A percentile compares a stretch with the other conserved stretches of the same genome.
These are phyloP conservation scores for Cochlearius cochlearius DNA, from an alignment of 2,113 vertebrate species.

Conservation along the genomic window DNA sequence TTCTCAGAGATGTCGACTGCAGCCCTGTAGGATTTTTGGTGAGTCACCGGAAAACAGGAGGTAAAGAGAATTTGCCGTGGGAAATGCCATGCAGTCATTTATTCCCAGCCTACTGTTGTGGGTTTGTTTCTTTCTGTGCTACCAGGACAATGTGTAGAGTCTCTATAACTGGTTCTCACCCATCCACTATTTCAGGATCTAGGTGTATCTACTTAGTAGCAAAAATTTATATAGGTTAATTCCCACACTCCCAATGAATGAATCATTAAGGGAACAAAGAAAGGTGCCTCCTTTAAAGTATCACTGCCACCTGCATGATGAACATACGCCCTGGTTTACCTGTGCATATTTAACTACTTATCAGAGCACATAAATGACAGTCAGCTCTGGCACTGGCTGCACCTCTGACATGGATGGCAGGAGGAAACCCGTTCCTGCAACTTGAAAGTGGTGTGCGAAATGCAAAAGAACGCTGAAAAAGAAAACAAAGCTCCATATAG, in stretches of 20 bases:
- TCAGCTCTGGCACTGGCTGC: constrained; percentile 20
- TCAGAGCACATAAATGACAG: not conserved
- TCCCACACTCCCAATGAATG: constrained; percentile 45
- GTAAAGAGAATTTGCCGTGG: not conserved
- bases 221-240: constrained; percentile 64
- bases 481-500: not conserved
- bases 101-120: not conserved
- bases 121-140: not conserved
- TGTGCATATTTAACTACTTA: constrained; percentile 23
- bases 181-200: constrained; percentile 61
- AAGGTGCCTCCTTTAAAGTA: constrained; percentile 36
- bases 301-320: not conserved
- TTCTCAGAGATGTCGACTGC: not conserved
- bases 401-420: not conserved
- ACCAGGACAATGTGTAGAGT: not conserved
- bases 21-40: not conserved
- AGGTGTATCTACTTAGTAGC: constrained; percentile 56
- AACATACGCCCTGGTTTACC: constrained; percentile 23
- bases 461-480: not conserved
- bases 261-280: constrained; percentile 55
- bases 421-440: not conserved
- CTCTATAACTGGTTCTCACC: constrained; percentile 41
- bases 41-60: not conserved
- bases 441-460: not conserved
- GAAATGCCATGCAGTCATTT: not conserved